Conservation (phyloP, 2,113 vertebrate species). For the Abramis brama region DNA sequence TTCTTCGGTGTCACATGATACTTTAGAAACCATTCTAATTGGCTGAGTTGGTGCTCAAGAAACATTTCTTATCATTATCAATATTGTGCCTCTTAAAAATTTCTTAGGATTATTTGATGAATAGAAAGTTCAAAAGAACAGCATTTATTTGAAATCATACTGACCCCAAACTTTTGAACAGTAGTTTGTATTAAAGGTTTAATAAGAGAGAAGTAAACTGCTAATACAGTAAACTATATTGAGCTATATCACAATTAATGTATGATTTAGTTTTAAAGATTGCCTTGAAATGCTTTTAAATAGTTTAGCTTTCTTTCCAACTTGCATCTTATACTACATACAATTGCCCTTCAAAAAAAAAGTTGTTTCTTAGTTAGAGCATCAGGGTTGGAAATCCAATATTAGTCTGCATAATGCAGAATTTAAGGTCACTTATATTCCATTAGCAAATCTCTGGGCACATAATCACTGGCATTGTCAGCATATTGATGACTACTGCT, state of each 20-base stretch:
- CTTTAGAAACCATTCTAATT: neutral
- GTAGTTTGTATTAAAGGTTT: neutral
- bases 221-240: neutral
- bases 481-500: neutral
- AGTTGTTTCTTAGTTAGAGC: neutral
- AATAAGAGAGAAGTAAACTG: neutral
- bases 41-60: neutral
- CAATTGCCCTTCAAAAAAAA: neutral
- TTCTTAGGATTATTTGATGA: neutral
- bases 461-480: slow-evolving; percentile 6
- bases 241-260: neutral
- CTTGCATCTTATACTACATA: neutral
- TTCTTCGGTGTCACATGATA: neutral
- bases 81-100: neutral
- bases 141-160: neutral
- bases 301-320: neutral
- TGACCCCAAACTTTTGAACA: neutral
- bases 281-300: neutral
- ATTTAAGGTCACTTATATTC: slow-evolving; percentile 13
- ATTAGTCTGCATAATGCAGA: neutral
- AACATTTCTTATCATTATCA: neutral
- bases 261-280: neutral
- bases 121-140: neutral
- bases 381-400: neutral
- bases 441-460: neutral